Conservation (phyloP, 2,113 vertebrate genomes). For the Rhea pennata region DNA sequence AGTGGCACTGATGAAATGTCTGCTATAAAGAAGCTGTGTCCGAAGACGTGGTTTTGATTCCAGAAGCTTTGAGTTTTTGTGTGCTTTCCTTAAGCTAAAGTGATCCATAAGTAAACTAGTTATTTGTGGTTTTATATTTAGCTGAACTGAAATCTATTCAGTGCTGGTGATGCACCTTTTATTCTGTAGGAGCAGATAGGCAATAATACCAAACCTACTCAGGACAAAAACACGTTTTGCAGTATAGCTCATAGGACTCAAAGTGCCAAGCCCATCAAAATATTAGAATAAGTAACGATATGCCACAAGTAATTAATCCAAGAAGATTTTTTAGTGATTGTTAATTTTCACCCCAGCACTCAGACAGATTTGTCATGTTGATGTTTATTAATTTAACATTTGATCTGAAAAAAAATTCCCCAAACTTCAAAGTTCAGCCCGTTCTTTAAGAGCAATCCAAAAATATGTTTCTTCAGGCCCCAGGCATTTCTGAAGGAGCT, state of each 20-base stretch:
- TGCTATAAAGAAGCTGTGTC: not conserved
- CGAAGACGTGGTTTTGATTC: not conserved
- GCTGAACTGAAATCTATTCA: not conserved
- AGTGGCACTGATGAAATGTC: slow-evolving; percentile 4
- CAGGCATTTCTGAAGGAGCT: slow-evolving; percentile 73
- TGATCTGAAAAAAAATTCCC: slow-evolving; percentile 54
- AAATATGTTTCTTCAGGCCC: slow-evolving; percentile 73
- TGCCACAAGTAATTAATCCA: slow-evolving; percentile 53
- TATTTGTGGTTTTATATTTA: not conserved
- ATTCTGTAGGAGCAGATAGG: not conserved
- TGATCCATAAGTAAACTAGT: not conserved
- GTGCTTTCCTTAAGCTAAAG: not conserved
- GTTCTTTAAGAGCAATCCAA: slow-evolving; percentile 74
- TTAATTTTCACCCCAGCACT: slow-evolving; percentile 24
- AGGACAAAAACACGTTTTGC: not conserved
- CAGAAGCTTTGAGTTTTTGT: slow-evolving; percentile 24
- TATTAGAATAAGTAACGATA: slow-evolving; percentile 28
- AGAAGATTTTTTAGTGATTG: slow-evolving; percentile 44
- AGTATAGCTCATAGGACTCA: not conserved
- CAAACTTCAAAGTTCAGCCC: slow-evolving; percentile 69
- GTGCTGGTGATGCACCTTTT: not conserved
- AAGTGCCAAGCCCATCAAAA: not conserved
- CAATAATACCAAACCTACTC: not conserved
- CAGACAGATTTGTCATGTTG: slow-evolving; percentile 59
- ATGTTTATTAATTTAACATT: slow-evolving; percentile 72